These are phyloP conservation scores for Unio pictorum DNA, from an alignment of 2,888 invertebrate species.

Conservation along the genomic window DNA sequence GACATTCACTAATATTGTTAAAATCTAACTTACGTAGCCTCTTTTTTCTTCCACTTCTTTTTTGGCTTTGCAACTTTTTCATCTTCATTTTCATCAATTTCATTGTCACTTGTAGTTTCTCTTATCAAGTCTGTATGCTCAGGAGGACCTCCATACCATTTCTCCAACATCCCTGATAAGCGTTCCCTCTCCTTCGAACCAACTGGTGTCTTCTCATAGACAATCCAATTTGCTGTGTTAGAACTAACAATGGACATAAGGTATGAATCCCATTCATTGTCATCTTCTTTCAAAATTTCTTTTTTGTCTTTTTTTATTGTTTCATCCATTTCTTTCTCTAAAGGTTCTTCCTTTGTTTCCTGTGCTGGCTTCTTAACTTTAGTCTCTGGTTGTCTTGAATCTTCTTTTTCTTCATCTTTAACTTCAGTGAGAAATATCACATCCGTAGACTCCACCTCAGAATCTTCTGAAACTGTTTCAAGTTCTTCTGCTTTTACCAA, in stretches of 20 bases:
- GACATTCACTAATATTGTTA: too few relatives aligned
- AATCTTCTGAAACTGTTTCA: slow-evolving; percentile 13
- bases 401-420: slow-evolving; percentile 3
- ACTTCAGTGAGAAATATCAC: slow-evolving; percentile 46
- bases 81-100: slow-evolving; percentile 30
- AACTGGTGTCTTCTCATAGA: slow-evolving; percentile 53
- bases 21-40: slow-evolving; percentile 46
- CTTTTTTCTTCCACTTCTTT: slow-evolving; percentile 48
- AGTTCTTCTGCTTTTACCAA: slow-evolving; percentile 12
- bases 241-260: slow-evolving; percentile 65
- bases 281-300: slow-evolving; percentile 14
- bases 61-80: slow-evolving; percentile 37
- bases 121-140: slow-evolving; percentile 60
- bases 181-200: slow-evolving; percentile 37
- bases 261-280: slow-evolving; percentile 67
- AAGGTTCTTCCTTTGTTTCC: slow-evolving; percentile 6
- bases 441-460: slow-evolving; percentile 12
- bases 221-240: slow-evolving; percentile 70
- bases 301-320: slow-evolving; percentile 5
- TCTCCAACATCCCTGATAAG: background rate
- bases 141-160: slow-evolving; percentile 58
- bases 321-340: slow-evolving; percentile 2
- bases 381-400: slow-evolving; percentile 4
- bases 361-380: slow-evolving; percentile 4
- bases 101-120: slow-evolving; percentile 56